Percentiles rank a stretch among this genome's conserved stretches.
These are phyloP conservation scores for Euzophera pinguis DNA, from an alignment of 2,888 invertebrate species.

Conservation along the genomic window DNA sequence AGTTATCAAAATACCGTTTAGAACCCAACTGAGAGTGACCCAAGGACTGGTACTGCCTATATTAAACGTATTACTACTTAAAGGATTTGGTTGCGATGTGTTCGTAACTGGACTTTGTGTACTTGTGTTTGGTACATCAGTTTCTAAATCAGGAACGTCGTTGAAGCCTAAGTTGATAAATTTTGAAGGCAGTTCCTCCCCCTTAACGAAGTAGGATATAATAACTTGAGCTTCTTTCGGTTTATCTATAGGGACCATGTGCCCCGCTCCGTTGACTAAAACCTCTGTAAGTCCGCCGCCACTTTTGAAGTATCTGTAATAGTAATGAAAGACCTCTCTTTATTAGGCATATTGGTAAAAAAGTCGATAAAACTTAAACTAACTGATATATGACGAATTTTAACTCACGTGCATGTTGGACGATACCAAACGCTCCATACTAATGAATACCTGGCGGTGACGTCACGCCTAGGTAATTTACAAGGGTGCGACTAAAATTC, in stretches of 20 bases:
- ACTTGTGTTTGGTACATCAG: not conserved
- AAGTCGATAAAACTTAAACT: no score
- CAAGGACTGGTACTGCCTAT: not conserved
- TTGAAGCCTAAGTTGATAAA: not conserved
- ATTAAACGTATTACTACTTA: not conserved
- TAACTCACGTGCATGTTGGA: no score
- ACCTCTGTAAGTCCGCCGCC: constrained; percentile 78
- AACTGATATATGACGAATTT: no score
- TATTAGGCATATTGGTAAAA: no score
- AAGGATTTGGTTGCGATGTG: not conserved
- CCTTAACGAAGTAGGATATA: constrained; percentile 45
- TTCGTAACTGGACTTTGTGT: not conserved
- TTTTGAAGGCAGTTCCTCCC: constrained; percentile 28
- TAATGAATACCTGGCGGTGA: no score
- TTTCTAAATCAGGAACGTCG: not conserved
- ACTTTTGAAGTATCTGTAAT: constrained; percentile 75
- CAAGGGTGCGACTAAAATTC: no score
- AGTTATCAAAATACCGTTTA: not conserved
- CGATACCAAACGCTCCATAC: no score
- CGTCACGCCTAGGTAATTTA: no score
- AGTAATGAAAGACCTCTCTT: not conserved
- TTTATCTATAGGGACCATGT: constrained; percentile 81
- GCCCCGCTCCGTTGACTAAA: constrained; percentile 80
- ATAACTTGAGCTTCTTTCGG: constrained; percentile 63
- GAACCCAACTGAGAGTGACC: not conserved